phyloP scores from a whole-genome alignment of 2,113 vertebrate genomes.

The Turnix velox region DNA sequence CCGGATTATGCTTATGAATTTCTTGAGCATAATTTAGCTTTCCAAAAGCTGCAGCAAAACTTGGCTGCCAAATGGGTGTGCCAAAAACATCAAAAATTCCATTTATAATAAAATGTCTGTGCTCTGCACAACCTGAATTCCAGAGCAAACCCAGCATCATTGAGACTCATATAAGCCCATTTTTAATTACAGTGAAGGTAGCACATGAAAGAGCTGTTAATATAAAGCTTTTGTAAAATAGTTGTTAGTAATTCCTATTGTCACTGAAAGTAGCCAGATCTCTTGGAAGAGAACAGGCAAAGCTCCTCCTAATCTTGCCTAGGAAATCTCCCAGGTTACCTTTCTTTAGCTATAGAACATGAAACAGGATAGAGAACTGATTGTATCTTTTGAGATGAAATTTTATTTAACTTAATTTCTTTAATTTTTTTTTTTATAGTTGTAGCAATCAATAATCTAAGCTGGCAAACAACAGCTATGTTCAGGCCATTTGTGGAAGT shows the following conservation, averaged over 20 bases:
- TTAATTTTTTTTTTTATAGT: slow-evolving; percentile 73
- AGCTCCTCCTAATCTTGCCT: background rate
- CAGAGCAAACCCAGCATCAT: background rate
- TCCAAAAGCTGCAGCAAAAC: background rate
- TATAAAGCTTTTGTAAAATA: background rate
- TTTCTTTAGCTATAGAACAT: background rate
- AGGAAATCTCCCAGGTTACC: background rate
- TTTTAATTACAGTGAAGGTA: background rate
- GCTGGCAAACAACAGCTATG: slow-evolving; percentile 94
- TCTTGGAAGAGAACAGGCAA: background rate
- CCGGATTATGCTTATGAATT: background rate
- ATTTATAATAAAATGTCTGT: background rate
- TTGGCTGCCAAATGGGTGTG: no score
- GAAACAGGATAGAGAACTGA: background rate
- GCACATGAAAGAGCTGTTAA: background rate
- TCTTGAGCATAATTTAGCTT: background rate
- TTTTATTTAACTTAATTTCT: background rate
- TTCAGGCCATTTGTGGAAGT: slow-evolving; percentile 98
- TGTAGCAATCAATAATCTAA: slow-evolving; percentile 88
- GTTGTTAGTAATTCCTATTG: background rate
- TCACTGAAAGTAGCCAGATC: background rate
- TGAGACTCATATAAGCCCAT: background rate
- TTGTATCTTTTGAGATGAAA: background rate
- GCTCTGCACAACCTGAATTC: background rate
- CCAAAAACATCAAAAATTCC: no score